phyloP scores from a whole-genome alignment of 30 jellyfish, hydroid and myxozoan genomes.

The Clytia hemisphaerica region DNA sequence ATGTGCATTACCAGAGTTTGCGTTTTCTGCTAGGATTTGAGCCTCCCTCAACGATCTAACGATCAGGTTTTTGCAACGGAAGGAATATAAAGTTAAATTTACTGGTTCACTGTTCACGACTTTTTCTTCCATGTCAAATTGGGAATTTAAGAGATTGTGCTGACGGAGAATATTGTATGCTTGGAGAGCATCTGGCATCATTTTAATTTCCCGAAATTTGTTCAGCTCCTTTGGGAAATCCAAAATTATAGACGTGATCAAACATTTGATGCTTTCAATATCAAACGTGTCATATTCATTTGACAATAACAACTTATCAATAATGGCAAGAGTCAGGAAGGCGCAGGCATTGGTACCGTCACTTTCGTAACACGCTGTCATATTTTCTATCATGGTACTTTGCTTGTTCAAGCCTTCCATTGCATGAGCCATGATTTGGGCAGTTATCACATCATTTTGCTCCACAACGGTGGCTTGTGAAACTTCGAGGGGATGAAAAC shows the following conservation, averaged over 20 bases:
- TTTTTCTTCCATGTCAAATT: neutral
- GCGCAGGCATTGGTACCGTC: constrained; percentile 13
- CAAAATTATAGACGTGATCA: too few species aligned
- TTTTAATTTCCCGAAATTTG: too few species aligned
- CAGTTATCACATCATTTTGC: neutral
- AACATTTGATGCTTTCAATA: too few species aligned
- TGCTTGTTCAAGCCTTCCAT: neutral
- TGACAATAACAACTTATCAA: neutral
- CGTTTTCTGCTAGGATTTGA: too few species aligned
- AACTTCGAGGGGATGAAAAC: neutral
- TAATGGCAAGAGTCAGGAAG: neutral
- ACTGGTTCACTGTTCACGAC: neutral
- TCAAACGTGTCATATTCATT: neutral
- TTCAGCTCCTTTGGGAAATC: too few species aligned
- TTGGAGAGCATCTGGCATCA: too few species aligned
- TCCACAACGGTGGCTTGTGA: constrained; percentile 2
- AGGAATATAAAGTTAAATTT: too few species aligned
- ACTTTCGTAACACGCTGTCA: neutral
- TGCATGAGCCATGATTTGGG: too few species aligned
- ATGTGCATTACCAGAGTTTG: too few species aligned
- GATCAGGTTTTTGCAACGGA: too few species aligned
- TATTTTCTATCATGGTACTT: neutral
- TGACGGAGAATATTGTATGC: too few species aligned
- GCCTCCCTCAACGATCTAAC: too few species aligned
- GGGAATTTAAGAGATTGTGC: neutral